Evolutionary conservation across 2,113 vertebrate species (phyloP), one percentile per base, ranked within the genome.

Genomic region (Hippocampus guttulatus): DNA sequence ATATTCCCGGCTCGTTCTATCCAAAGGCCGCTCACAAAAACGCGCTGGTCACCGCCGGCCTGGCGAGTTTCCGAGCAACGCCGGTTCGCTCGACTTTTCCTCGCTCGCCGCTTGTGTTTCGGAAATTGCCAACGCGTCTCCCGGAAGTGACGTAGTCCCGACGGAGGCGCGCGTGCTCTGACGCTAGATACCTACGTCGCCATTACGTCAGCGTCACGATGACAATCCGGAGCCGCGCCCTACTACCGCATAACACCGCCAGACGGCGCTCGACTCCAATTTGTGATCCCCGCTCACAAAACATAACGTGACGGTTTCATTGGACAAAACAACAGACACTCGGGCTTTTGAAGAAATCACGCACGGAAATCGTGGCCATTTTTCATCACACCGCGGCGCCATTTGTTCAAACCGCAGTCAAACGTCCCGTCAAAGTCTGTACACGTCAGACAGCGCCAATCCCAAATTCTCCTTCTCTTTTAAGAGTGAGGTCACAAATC

Each of bases 61-160:
- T 82, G 52, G 47, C 65, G 30, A 5, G 51, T 12, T n/a, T 16
- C 30, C 6, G 23, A 66, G 40, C 64, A 64, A 71, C 68, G 69
- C 54, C 73, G 65, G 51, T 12, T 52, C 12, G 18, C 0, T 51
- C 8, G 5, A 5, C 49, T 51, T 51, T 0, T 9, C 0, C 51
- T 52, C 3, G 6, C 18, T 20, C 64, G 60, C 75, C 45, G 45
- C 41, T 47, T 62, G 68, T 89, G 85, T 89, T 91, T 87, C 70
- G 88, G 86, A 88, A 91, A 88, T 75, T 89, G 88, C 90, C 88
- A 90, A 90, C 90, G 90, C 88, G 88, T 87, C 88, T 86, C 86
- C 86, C 88, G 90, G 90, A 91, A 91, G 38, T 8, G 23, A 86
- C 90, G 88, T 86, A 75, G 10, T 64, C 51, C 74, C 49, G 75